phyloP scores from a whole-genome alignment of 2,113 vertebrate species.

The Paratilapia polleni region DNA sequence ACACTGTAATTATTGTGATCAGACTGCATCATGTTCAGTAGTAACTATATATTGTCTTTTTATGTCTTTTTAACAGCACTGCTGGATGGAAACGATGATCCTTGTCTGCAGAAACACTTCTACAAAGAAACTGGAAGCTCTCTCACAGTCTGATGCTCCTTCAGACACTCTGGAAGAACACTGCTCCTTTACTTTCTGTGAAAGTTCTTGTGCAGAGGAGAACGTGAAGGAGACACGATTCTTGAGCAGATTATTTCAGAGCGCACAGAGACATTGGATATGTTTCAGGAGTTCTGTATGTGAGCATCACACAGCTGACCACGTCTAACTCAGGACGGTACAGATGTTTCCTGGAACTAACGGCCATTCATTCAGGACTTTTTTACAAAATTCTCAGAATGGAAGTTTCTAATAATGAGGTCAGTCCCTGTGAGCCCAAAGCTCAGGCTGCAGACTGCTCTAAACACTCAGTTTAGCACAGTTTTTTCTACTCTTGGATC shows the following conservation, averaged over 20 bases:
- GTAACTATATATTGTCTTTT: background rate
- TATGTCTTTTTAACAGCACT: background rate
- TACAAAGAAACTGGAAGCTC: background rate
- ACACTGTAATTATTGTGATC: too few species aligned
- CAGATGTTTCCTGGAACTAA: background rate
- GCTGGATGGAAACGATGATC: background rate
- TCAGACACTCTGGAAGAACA: rapidly evolving
- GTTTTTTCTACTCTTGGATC: too few species aligned
- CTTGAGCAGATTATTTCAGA: rapidly evolving
- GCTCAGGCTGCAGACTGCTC: too few species aligned
- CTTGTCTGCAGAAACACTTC: background rate
- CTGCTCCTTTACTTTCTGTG: too few species aligned
- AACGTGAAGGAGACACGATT: rapidly evolving
- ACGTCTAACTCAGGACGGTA: background rate
- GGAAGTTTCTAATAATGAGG: too few species aligned
- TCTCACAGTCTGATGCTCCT: rapidly evolving
- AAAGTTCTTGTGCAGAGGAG: background rate
- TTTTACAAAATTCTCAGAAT: too few species aligned
- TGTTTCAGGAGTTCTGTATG: background rate
- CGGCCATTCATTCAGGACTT: too few species aligned
- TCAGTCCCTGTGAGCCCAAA: too few species aligned
- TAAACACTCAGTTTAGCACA: too few species aligned
- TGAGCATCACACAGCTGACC: background rate
- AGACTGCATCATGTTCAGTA: background rate
- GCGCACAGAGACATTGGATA: background rate